Evolutionary conservation across 2,113 vertebrate genomes (phyloP), one percentile per base, ranked within the genome.

Genomic region (Xenus cinereus): DNA sequence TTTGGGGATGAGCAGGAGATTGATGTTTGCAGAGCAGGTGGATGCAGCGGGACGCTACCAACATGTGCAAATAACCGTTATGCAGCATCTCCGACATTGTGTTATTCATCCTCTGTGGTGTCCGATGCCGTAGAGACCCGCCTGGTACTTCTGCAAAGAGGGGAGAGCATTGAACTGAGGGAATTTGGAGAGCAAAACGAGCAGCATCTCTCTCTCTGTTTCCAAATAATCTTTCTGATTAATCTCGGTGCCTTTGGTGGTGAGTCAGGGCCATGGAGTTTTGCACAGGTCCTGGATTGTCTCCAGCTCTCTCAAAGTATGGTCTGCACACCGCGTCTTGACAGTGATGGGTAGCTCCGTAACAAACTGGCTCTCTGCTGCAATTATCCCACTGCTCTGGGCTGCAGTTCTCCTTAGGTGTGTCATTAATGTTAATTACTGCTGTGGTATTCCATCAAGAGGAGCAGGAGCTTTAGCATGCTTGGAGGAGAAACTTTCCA

Each of bases 391-490:
- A 1, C 43, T 33, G 75, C 71, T 83, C 71, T 35, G 84, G 84
- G 83, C 37, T 56, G 60, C 72, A 64, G 89, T 10, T 87, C 96
- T 94, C 91, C 88, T 62, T 66, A 71, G 95, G 78, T 97, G 80
- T 68, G 97, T 97, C 97, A 98, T 98, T 97, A 97, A 96, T 97
- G 97, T 98, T 98, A 98, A 99, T 99, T 98, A 97, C 46, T 50
- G 95, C 94, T 63, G 66, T 28, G 77, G 90, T 90, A 50, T 80
- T 96, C 76, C 76, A 84, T 84, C 71, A 75, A 33, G 74, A 71
- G 95, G 89, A 93, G 72, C 74, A 21, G 79, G 92, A 92, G 88
- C 97, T 96, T 98, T 92, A 93, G 62, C 27, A n/a, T 8, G 93
- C 92, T 96, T 68, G 7, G 88, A 72, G 95, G 97, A 96, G 90